A percentile compares a stretch with the other conserved stretches of the same genome.
phyloP scores from a whole-genome alignment of 1,140 invertebrate species.

The Berghia stephanieae region DNA sequence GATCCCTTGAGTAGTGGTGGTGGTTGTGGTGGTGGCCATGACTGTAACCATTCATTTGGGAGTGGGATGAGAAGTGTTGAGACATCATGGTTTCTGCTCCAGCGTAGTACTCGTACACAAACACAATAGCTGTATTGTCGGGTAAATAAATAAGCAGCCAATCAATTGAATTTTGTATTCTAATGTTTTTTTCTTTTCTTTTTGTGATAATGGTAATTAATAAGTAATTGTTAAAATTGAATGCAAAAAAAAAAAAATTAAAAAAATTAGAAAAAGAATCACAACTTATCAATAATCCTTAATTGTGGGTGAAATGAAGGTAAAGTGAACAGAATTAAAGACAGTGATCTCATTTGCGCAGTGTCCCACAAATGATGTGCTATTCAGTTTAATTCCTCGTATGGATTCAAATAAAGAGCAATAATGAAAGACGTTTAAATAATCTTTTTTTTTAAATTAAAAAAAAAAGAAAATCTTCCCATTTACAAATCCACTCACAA shows the following conservation, averaged over 20 bases:
- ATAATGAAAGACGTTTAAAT: not conserved
- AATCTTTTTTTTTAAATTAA: not conserved
- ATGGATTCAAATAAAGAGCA: not conserved
- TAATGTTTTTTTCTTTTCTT: not conserved
- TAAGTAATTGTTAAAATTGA: not conserved
- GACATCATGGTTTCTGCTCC: conserved; percentile 86
- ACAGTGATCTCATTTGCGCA: not conserved
- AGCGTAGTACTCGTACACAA: conserved; percentile 96
- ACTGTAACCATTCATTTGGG: conserved; percentile 74
- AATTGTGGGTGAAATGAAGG: not conserved
- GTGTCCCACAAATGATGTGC: not conserved
- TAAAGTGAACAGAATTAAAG: not conserved
- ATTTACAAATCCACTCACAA: conserved; percentile 77
- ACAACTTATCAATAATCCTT: not conserved
- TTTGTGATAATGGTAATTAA: not conserved
- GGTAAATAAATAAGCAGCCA: not conserved
- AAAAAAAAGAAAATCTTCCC: too few species aligned
- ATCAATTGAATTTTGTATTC: not conserved
- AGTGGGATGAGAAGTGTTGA: conserved; percentile 77
- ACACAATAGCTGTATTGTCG: conserved; percentile 83
- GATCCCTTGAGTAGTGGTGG: conserved; percentile 31
- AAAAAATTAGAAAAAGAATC: not conserved
- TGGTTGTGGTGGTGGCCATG: conserved; percentile 71
- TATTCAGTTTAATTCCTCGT: not conserved
- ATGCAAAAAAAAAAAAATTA: not conserved